Percentiles rank a stretch among this genome's conserved stretches.
Evolutionary conservation across 2,113 vertebrate genomes (phyloP).

Genomic region (Hemichromis elongatus): DNA sequence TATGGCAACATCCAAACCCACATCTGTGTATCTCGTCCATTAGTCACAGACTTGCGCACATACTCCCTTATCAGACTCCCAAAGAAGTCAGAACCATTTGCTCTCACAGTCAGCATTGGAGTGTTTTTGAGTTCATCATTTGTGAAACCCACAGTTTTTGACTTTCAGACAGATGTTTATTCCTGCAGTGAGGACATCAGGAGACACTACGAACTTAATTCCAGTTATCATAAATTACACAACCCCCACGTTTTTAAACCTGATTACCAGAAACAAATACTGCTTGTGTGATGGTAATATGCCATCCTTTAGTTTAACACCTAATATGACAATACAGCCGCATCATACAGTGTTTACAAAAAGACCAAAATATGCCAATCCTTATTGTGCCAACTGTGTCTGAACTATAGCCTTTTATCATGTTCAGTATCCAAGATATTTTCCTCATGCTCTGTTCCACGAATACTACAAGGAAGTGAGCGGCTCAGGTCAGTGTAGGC

Average conservation of each 20-base stretch:
- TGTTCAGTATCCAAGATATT: not conserved
- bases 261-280: not conserved
- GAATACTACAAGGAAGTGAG: not conserved
- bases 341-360: not conserved
- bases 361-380: not conserved
- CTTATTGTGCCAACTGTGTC: not conserved
- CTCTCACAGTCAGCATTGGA: not conserved
- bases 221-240: not conserved
- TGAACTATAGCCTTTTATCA: not conserved
- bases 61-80: not conserved
- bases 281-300: not conserved
- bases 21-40: not conserved
- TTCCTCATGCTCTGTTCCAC: not conserved
- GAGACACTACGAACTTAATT: not conserved
- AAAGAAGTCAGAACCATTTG: not conserved
- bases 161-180: not conserved
- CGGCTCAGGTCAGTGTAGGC: not conserved
- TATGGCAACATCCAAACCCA: not conserved
- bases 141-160: not conserved
- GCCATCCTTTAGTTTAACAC: not conserved
- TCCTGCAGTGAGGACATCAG: not conserved
- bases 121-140: not conserved
- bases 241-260: not conserved
- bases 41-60: not conserved
- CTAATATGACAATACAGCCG: not conserved